Evolutionary conservation across 2,797 vertebrate species (phyloP), one percentile per base, ranked within the genome.

Genomic region (Silurus lanzhouensis): DNA sequence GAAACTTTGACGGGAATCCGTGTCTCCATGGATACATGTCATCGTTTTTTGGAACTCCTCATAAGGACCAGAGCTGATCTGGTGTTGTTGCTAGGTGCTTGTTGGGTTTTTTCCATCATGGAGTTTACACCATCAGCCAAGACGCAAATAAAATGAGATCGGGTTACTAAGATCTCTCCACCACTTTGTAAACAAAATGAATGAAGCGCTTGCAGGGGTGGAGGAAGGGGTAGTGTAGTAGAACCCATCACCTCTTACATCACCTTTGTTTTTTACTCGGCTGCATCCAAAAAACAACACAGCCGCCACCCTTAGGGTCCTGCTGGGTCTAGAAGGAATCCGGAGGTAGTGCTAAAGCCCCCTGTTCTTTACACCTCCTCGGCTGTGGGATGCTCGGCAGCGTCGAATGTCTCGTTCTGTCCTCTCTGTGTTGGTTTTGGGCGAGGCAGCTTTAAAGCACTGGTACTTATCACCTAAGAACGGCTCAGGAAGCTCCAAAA

Each of bases 101-200:
- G 61, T 86, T 63, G 46, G 71, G 85, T 85, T 91, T 90, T 91
- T 93, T 91, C 88, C 86, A 89, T 91, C 83, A 14, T 66, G 78
- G 89, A 81, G 70, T 86, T 86, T 88, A 82, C 75, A 63, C 70
- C 88, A 83, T 88, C 84, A 6, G 67, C 52, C 5, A 67, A 91
- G 88, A 91, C 89, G 68, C 82, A 72, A 91, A 91, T 92, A 91
- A 91, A 91, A 92, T 92, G 89, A 88, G 91, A 91, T 92, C 88
- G 13, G 77, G 89, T 93, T 92, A 77, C 84, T 91, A 83, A 88
- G 89, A 92, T 91, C 90, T 88, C 78, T 72, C 87, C 82, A 81
- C 74, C 88, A 85, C 88, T 91, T 89, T 88, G 88, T 89, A 90
- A 90, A 92, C 64, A 80, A 78, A 90, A 83, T 60, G 74, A 64